A percentile compares a stretch with the other conserved stretches of the same genome.
These are phyloP conservation scores for Hipparchia sbordonii DNA, from an alignment of 2,888 invertebrate genomes.

Conservation along the genomic window DNA sequence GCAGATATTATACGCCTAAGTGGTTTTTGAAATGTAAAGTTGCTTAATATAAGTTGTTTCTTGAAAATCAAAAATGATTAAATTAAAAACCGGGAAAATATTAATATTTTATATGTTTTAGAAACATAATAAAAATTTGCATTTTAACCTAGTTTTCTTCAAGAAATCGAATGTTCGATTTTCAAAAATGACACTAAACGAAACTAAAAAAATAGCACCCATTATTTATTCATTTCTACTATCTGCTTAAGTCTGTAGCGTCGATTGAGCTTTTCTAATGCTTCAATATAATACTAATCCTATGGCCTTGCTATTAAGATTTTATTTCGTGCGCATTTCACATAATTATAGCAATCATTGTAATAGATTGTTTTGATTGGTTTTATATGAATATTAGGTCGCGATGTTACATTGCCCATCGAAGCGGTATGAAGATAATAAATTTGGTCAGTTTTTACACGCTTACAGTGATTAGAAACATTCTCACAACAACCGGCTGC, in stretches of 20 bases:
- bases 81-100: no score
- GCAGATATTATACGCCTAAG: no score
- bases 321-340: slow-evolving; percentile 13
- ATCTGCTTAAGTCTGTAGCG: slow-evolving; percentile 14
- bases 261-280: slow-evolving; percentile 16
- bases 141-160: no score
- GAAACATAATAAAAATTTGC: no score
- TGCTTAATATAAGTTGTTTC: no score
- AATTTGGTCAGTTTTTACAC: slow-evolving; percentile 28
- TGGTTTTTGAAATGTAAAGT: no score
- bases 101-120: no score
- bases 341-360: slow-evolving; percentile 26
- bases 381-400: slow-evolving; percentile 32
- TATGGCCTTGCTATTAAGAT: slow-evolving; percentile 15
- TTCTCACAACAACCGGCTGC: slow-evolving; percentile 11
- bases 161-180: not conserved
- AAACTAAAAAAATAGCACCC: not conserved
- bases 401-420: slow-evolving; percentile 26
- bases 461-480: slow-evolving; percentile 27
- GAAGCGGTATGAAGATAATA: slow-evolving; percentile 23
- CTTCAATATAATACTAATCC: slow-evolving; percentile 15
- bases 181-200: not conserved
- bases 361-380: slow-evolving; percentile 35
- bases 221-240: slow-evolving; percentile 9
- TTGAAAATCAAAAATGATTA: no score